Conservation (phyloP, 2,888 invertebrate species). For the Drosophila tripunctata region DNA sequence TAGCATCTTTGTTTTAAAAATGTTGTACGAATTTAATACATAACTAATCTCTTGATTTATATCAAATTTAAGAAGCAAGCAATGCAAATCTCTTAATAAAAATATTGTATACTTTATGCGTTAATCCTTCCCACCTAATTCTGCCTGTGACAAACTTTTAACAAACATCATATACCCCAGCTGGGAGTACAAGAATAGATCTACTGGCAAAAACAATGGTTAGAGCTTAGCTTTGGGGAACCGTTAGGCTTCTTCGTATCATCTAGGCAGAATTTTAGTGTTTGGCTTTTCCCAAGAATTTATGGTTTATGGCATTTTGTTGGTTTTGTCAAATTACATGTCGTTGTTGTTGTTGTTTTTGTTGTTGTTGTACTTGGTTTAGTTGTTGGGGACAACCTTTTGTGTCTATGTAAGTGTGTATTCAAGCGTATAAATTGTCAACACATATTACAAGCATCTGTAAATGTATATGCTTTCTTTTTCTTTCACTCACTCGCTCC, state of each 20-base stretch:
- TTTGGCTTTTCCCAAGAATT: constrained; percentile 60
- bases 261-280: constrained; percentile 59
- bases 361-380: constrained; percentile 24
- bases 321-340: constrained; percentile 76
- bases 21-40: too few species aligned
- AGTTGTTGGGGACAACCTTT: constrained; percentile 55
- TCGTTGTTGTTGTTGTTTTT: constrained; percentile 25
- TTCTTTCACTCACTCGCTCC: not conserved
- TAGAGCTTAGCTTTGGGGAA: constrained; percentile 19
- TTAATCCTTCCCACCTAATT: too few species aligned
- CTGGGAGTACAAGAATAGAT: constrained; percentile 37
- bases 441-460: constrained; percentile 41
- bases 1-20: too few species aligned
- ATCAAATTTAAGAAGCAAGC: not conserved
- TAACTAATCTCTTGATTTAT: too few species aligned
- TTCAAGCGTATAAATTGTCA: constrained; percentile 71
- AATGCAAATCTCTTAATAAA: too few species aligned
- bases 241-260: constrained; percentile 20
- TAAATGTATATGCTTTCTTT: not conserved
- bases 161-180: too few species aligned
- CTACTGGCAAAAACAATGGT: constrained; percentile 49
- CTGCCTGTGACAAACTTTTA: too few species aligned
- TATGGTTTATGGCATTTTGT: constrained; percentile 76
- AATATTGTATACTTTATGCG: too few species aligned
- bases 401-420: constrained; percentile 59